phyloP scores from a whole-genome alignment of 2,797 vertebrate species.

The Bufotes viridis region DNA sequence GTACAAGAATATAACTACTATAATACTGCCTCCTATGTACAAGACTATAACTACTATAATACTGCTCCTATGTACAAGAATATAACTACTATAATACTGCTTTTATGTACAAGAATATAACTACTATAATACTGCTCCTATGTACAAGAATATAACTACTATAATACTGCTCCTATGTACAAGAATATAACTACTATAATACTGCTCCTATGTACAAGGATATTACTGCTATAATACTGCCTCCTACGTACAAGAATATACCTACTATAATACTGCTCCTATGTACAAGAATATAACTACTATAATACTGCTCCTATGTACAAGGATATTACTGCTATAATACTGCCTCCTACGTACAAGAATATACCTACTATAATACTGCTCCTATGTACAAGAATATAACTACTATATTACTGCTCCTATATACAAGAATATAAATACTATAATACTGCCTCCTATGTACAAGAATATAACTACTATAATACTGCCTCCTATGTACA shows the following conservation, averaged over 20 bases:
- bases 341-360: background rate
- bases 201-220: constrained; percentile 4
- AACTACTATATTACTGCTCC: constrained; percentile 3
- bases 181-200: constrained; percentile 21
- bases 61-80: constrained; percentile 5
- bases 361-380: constrained; percentile 1
- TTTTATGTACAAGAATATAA: background rate
- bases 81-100: constrained; percentile 6
- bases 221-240: constrained; percentile 13
- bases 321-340: background rate
- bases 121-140: constrained; percentile 9
- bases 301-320: background rate
- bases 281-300: constrained; percentile 10
- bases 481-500: background rate
- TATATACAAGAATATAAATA: constrained; percentile 9
- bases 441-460: background rate
- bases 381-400: background rate
- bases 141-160: constrained; percentile 10
- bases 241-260: constrained; percentile 17
- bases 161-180: constrained; percentile 10
- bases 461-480: constrained; percentile 18
- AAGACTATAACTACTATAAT: background rate
- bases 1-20: background rate
- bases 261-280: constrained; percentile 20
- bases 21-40: constrained; percentile 3